Percentiles rank a stretch among this genome's conserved stretches.
These are phyloP conservation scores for Diadema setosum DNA, from an alignment of 35 echinoderm and acorn worm species.

Conservation along the genomic window DNA sequence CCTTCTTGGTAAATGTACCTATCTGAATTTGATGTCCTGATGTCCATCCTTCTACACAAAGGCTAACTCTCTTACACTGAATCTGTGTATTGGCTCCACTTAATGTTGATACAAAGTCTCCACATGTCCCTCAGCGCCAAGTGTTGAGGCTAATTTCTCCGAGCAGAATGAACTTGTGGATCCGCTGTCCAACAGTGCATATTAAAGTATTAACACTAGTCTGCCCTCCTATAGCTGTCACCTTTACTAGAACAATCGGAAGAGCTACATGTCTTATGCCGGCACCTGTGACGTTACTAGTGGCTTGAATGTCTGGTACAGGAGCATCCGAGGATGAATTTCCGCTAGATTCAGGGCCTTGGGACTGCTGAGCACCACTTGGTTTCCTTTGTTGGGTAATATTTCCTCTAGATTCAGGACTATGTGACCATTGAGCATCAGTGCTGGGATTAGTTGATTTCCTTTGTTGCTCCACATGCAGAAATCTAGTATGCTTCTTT, in stretches of 20 bases:
- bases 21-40: too few species aligned
- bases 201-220: neutral
- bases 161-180: neutral
- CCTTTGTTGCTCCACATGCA: neutral
- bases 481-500: neutral
- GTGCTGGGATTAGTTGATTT: too few species aligned
- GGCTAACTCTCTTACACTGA: too few species aligned
- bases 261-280: conserved; percentile 10
- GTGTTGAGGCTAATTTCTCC: neutral
- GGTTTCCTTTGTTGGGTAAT: neutral
- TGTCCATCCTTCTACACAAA: too few species aligned
- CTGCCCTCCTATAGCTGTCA: neutral
- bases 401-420: neutral
- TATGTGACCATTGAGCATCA: neutral
- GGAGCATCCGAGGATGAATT: neutral
- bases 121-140: neutral
- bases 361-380: neutral
- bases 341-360: neutral
- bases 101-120: neutral
- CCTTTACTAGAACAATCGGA: conserved; percentile 53
- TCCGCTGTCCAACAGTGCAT: neutral
- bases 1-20: too few species aligned
- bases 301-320: neutral
- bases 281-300: conserved; percentile 1
- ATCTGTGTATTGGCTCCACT: too few species aligned